Conservation (phyloP, 2,888 invertebrate genomes). For the Athalia circularis region DNA sequence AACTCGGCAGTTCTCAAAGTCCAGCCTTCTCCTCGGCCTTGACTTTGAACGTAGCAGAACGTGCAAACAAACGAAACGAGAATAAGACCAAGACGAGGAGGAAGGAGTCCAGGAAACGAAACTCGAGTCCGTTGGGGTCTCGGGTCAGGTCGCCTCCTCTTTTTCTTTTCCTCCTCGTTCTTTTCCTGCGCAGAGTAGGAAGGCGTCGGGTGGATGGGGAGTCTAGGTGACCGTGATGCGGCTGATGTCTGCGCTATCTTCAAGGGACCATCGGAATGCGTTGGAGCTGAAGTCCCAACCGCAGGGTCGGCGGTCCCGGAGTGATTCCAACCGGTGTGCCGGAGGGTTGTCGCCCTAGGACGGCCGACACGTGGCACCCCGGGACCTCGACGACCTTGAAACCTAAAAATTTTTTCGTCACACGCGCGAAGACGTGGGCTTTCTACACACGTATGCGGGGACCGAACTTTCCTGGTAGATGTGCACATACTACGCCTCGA, state of each 20-base stretch:
- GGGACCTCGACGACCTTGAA: not conserved
- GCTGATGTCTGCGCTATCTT: not conserved
- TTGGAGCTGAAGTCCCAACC: not conserved
- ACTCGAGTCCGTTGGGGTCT: not conserved
- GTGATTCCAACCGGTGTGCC: constrained; percentile 2
- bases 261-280: constrained; percentile 20
- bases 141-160: not conserved
- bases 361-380: constrained; percentile 24
- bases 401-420: constrained; percentile 28
- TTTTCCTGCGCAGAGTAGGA: no score
- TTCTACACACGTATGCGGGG: not conserved
- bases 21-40: not conserved
- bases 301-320: not conserved
- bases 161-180: not conserved
- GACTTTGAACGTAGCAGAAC: constrained; percentile 14
- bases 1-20: not conserved
- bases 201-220: not conserved
- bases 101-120: not conserved
- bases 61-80: not conserved
- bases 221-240: not conserved
- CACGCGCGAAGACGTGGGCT: not conserved
- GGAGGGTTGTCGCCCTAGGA: constrained; percentile 40
- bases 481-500: no score
- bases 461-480: not conserved
- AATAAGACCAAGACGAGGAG: not conserved